Base-by-base conservation (phyloP, 2,797 vertebrate genomes). In the Hozukius guyotensis region DNA sequence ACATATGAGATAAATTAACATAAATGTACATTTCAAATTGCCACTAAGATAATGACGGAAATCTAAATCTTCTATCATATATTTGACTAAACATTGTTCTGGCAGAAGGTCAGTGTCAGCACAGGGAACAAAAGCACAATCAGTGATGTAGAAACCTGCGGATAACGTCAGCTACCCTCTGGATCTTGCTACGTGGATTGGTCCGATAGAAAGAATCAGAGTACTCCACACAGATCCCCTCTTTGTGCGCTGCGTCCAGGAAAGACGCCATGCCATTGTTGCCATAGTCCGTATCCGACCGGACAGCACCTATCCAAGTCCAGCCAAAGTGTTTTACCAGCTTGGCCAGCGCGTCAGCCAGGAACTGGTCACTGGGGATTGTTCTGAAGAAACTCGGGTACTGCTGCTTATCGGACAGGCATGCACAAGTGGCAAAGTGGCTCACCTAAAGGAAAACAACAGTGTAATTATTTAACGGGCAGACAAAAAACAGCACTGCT, bases 231-330 rank as follows among this genome's bases (percentile, higher is more conserved):
- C 94, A 95, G 31, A 95, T 90, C 11, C 92, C 92, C 10, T 89
- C 90, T 77, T 77, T 83, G 27, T 36, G 80, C 3, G 94, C 94
- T 53, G 91, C 90, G 0, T 67, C 61, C 4, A 94, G 81, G 56
- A 95, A 95, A 11, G 90, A 84, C 0, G 86, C 87, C 91, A 95
- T 94, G 9, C 94, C 94, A 36, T 92, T 93, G 82, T 94, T 96
- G 7, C 94, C 95, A 13, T 95, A 95, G 64, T 95, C 95, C 0
- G 93, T 92, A 70, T 95, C 92, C 0, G 94, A 94, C 5, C 89
- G 83, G 22, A 96, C 52, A 8, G 94, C 85, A 3, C 95, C 95
- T 22, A 96, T 95, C 95, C 95, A 96, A 6, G 94, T 95, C 95
- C 95, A 96, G 20, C 85, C 94, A 66, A 94, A 95, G 71, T 91